Evolutionary conservation across 2,888 invertebrate species (phyloP).

Genomic region (Drosophila pegasa): DNA sequence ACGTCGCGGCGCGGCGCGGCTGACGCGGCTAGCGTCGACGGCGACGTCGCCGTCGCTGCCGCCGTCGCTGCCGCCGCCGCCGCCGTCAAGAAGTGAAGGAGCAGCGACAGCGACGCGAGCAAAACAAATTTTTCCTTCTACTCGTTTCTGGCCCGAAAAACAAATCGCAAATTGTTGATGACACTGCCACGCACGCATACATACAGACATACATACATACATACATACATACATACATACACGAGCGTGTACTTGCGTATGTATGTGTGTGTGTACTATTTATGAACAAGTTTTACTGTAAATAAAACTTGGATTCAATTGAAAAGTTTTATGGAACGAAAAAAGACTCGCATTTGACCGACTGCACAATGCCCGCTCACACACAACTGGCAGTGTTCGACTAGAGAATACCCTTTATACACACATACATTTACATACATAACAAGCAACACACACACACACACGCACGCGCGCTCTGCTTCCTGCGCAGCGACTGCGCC

Average conservation of each 20-base stretch:
- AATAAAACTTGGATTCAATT: background rate
- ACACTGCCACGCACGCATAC: slow-evolving; percentile 11
- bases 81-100: slow-evolving; percentile 42
- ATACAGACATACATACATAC: background rate
- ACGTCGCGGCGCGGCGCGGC: slow-evolving; percentile 27
- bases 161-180: slow-evolving; percentile 30
- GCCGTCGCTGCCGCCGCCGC: slow-evolving; percentile 16
- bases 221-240: background rate
- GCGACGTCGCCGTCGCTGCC: slow-evolving; percentile 5
- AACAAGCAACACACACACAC: no score
- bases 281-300: background rate
- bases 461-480: no score
- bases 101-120: slow-evolving; percentile 15
- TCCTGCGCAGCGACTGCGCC: no score
- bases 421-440: no score
- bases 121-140: slow-evolving; percentile 25
- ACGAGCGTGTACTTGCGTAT: no score
- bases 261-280: slow-evolving; percentile 1
- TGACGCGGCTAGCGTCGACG: slow-evolving; percentile 15
- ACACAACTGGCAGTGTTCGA: no score
- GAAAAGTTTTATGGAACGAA: background rate
- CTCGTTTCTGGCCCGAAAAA: slow-evolving; percentile 33
- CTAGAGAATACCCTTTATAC: no score
- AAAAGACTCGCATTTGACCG: no score
- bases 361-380: no score